These are phyloP conservation scores for Caenorhabditis tropicalis DNA, from an alignment of 1,140 invertebrate genomes.

Conservation along the genomic window DNA sequence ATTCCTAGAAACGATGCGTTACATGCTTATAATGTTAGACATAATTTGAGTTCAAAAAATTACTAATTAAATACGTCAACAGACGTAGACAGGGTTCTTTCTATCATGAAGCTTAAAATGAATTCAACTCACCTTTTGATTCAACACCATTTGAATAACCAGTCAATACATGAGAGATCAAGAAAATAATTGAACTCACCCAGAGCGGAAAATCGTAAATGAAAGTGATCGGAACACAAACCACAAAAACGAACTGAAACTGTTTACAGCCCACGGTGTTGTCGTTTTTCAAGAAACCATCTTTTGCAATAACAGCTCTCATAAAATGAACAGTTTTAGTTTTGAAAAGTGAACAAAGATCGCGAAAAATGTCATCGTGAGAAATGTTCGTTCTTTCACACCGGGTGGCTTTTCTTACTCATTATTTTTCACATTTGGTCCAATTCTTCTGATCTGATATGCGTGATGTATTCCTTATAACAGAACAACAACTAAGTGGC, in stretches of 20 bases:
- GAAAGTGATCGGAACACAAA: neutral
- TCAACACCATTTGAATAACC: too few relatives aligned
- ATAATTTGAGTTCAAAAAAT: too few relatives aligned
- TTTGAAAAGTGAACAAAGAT: neutral
- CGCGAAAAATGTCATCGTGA: neutral
- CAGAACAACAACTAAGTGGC: neutral
- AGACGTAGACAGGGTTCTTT: too few relatives aligned
- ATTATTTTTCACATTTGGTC: neutral
- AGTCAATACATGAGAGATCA: neutral
- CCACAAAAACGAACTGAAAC: neutral
- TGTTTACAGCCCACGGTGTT: neutral
- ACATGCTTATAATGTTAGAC: too few relatives aligned
- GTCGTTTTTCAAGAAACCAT: neutral
- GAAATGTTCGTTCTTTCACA: neutral
- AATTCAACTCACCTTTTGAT: too few relatives aligned
- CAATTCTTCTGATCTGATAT: slow-evolving; percentile 6
- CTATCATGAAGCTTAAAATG: too few relatives aligned
- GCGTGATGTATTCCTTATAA: neutral
- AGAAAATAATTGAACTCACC: neutral
- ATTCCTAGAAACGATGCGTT: too few relatives aligned
- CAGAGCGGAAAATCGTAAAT: too few relatives aligned
- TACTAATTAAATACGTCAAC: too few relatives aligned
- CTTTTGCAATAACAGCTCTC: neutral
- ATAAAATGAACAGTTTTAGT: slow-evolving; percentile 12
- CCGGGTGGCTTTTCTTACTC: neutral